Conservation (phyloP, 2,888 invertebrate genomes). For the Bembecia ichneumoniformis region DNA sequence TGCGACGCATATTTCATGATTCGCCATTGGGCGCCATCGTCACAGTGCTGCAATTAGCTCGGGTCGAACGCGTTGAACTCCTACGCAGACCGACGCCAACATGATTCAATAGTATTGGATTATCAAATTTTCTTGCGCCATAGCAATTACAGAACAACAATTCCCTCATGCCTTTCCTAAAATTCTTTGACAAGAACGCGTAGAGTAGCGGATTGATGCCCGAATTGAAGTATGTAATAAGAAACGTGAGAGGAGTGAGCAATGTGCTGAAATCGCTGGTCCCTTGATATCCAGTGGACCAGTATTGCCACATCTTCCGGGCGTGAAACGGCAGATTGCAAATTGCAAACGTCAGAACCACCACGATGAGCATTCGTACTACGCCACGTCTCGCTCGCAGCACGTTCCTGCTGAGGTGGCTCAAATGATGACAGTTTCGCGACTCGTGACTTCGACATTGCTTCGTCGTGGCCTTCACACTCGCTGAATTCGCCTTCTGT, state of each 20-base stretch:
- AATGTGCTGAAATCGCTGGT: conserved; percentile 82
- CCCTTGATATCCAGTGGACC: conserved; percentile 79
- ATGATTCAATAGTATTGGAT: conserved; percentile 55
- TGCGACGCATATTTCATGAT: conserved; percentile 57
- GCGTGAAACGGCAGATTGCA: conserved; percentile 93
- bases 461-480: not conserved
- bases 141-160: conserved; percentile 75
- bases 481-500: not conserved
- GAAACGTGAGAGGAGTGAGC: conserved; percentile 87
- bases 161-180: conserved; percentile 88
- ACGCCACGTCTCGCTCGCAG: conserved; percentile 86
- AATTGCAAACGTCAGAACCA: conserved; percentile 89
- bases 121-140: conserved; percentile 52
- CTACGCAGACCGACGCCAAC: conserved; percentile 52
- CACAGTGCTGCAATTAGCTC: conserved; percentile 70
- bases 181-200: conserved; percentile 87
- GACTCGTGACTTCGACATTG: conserved; percentile 43
- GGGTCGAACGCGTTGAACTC: conserved; percentile 67
- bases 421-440: conserved; percentile 74
- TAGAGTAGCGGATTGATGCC: conserved; percentile 92
- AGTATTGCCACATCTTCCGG: conserved; percentile 89
- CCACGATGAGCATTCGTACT: conserved; percentile 89
- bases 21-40: conserved; percentile 65
- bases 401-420: conserved; percentile 82
- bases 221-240: conserved; percentile 91